Evolutionary conservation across 2,113 vertebrate species (phyloP), one percentile per base, ranked within the genome.

Genomic region (Meles meles): DNA sequence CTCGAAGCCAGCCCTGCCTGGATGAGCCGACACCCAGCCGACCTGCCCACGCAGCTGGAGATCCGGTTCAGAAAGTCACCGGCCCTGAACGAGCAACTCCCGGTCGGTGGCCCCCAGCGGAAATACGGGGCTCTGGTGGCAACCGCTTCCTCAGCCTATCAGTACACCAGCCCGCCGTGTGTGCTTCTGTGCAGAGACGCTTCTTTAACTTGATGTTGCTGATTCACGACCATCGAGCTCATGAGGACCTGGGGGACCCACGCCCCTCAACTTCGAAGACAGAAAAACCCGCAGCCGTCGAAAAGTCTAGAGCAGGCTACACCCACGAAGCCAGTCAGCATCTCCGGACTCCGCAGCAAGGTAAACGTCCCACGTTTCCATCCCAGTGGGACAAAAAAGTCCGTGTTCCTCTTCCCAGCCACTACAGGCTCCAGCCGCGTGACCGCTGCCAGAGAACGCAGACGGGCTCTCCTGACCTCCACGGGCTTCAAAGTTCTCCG

Each of bases 101-200:
- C 0, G n/a, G 52, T 11, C 1, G 1, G 7, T 0, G 3, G 21
- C 3, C 12, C 61, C 61, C 7, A 1, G 63, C 2, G 13, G 25
- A 44, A 74, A 57, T 0, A 13, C 8, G 44, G 44, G n/a, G 69
- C 23, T 31, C 31, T 18, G 77, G 20, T 1, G 49, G 42, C 55
- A 42, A 11, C 5, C 0, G 11, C 7, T 77, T 23, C 27, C 2
- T n/a, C 17, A 37, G 34, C 25, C 42, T 1, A 10, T 61, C 85
- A 25, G 27, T 11, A 8, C 9, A 3, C 1, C 34, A 0, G 27
- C 76, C 93, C 29, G 23, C 44, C 71, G 34, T 39, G 3, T 18
- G 23, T 14, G 20, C 52, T 76, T 52, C 27, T 55, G 18, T 13
- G 67, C 42, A 71, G 23, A 44, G 57, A 29, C 4, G 5, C 7